phyloP scores from a whole-genome alignment of 2,113 vertebrate genomes.

The Antechinus flavipes region DNA sequence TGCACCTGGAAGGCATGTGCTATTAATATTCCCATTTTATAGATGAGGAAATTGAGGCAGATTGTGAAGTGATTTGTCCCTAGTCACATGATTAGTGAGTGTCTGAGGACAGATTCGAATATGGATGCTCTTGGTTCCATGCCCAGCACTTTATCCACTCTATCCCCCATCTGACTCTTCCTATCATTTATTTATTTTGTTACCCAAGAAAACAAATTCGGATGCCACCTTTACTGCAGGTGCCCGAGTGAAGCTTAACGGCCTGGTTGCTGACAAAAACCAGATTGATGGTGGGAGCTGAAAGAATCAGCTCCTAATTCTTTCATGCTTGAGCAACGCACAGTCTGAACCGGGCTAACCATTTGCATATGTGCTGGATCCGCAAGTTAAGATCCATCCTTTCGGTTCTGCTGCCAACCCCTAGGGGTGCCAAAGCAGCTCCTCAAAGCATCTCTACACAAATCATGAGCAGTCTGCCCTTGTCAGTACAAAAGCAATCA shows the following conservation, averaged over 20 bases:
- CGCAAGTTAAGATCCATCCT: background rate
- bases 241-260: background rate
- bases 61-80: background rate
- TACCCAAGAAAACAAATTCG: background rate
- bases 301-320: slow-evolving; percentile 41
- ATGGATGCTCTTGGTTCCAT: background rate
- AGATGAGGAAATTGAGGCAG: background rate
- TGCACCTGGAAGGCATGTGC: background rate
- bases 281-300: background rate
- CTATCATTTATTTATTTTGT: background rate
- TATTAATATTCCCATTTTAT: background rate
- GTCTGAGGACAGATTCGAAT: background rate
- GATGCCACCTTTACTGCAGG: background rate
- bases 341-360: slow-evolving; percentile 24
- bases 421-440: background rate
- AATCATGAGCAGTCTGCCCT: background rate
- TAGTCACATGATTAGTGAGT: background rate
- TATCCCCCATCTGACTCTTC: background rate
- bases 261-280: background rate
- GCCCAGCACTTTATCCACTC: background rate
- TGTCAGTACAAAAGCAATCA: background rate
- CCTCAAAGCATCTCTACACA: background rate
- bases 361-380: slow-evolving; percentile 5
- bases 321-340: background rate
- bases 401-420: background rate